A percentile compares a stretch with the other conserved stretches of the same genome.
Conservation (phyloP, 2,797 vertebrate genomes). For the Huso huso region DNA sequence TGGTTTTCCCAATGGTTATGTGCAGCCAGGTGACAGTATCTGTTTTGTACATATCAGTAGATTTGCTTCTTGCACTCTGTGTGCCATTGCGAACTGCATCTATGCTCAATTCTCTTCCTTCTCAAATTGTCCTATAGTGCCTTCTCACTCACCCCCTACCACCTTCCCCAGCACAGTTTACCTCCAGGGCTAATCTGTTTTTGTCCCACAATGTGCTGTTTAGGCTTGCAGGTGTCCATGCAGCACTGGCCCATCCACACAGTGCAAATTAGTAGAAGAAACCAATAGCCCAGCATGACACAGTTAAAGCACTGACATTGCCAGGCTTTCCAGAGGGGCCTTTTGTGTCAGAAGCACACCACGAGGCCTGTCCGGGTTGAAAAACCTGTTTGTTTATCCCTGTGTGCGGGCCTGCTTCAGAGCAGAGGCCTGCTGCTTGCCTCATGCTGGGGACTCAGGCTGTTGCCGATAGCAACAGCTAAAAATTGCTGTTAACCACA, state of each 20-base stretch:
- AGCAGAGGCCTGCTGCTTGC: conserved; percentile 56
- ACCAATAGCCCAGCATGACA: conserved; percentile 69
- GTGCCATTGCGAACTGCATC: too few species aligned
- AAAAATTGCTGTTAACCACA: conserved; percentile 85
- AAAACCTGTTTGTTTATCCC: conserved; percentile 84
- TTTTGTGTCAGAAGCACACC: conserved; percentile 68
- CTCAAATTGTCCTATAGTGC: not conserved
- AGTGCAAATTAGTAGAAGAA: conserved; percentile 82
- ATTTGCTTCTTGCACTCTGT: too few species aligned
- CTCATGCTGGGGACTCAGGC: conserved; percentile 62
- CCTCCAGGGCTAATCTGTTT: not conserved
- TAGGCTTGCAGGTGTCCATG: conserved; percentile 62
- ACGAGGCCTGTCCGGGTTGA: conserved; percentile 69
- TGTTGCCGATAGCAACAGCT: conserved; percentile 90
- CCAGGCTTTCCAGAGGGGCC: conserved; percentile 60
- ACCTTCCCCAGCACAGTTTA: not conserved
- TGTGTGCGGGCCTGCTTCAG: conserved; percentile 70
- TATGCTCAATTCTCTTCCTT: too few species aligned
- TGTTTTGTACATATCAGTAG: too few species aligned
- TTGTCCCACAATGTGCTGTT: conserved; percentile 35
- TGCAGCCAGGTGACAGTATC: too few species aligned
- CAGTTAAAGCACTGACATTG: conserved; percentile 70
- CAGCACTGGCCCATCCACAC: conserved; percentile 54
- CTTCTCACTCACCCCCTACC: not conserved
- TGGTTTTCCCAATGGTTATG: too few species aligned